Evolutionary conservation across 2,113 vertebrate genomes (phyloP), one percentile per base, ranked within the genome.

Genomic region (Mola mola): DNA sequence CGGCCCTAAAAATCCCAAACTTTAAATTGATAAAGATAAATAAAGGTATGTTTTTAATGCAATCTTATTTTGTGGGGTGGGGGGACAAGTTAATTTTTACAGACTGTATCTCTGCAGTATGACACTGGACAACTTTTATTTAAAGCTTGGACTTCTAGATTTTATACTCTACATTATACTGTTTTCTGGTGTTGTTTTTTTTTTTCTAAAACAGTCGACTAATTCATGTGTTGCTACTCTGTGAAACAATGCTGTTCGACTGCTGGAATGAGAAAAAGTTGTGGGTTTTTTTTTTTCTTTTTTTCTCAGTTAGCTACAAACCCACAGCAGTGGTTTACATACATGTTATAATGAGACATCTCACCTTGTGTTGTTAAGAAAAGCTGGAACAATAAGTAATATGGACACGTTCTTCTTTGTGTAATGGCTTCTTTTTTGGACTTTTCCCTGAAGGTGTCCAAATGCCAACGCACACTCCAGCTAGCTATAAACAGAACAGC

Each of bases 351-450:
- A 55, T 51, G 61, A 58, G 71, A 73, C 44, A 48, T 71, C 49
- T 68, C 58, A 47, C 81, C 68, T 67, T 53, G 41, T 62, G 16
- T 17, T 51, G 36, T 64, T 42, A 49, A 59, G 51, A 73, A 37
- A 26, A 52, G 55, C 63, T 34, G 47, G 57, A 49, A 79, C 69
- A 79, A 59, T 66, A 47, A 67, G 36, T 56, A 66, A 69, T 66
- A 79, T 72, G 68, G 53, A 58, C 56, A 67, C 2, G 42, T 48
- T 70, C 36, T 29, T 72, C 7, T 8, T 25, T n/a, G 44, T 47
- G 28, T 40, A 42, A 58, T 53, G 33, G 5, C 28, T 34, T 13
- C 6, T 24, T 50, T 66, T 53, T 38, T 2, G 47, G 17, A 55
- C 26, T 55, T 13, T n/a, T 26, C 38, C 59, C 50, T 25, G 10